Percentiles rank a stretch among this genome's conserved stretches.
Conservation (phyloP, 2,797 vertebrate species). For the Scomberomorus guttatus region DNA sequence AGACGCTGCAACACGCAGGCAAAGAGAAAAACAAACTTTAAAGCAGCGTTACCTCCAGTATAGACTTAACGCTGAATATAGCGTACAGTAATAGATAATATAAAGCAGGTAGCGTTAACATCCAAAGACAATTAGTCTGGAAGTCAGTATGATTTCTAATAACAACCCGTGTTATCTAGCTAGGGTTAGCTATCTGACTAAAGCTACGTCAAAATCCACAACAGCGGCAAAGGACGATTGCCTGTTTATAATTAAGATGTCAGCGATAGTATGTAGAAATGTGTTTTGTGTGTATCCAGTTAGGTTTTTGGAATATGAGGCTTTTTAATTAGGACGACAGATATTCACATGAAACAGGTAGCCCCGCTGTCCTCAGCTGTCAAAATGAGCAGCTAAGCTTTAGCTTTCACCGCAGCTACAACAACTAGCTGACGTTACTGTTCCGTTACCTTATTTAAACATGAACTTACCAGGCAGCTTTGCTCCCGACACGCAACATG, state of each 20-base stretch:
- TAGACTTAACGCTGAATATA: too few relatives aligned
- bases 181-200: neutral
- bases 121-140: too few relatives aligned
- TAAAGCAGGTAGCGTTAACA: too few relatives aligned
- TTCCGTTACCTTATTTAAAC: slow-evolving; percentile 3
- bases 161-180: neutral
- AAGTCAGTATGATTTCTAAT: neutral
- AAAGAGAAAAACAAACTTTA: neutral
- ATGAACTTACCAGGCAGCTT: slow-evolving; percentile 82
- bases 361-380: slow-evolving; percentile 56
- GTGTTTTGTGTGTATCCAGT: neutral
- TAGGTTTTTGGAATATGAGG: neutral
- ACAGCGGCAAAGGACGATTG: neutral
- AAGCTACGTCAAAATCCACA: neutral
- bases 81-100: neutral
- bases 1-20: neutral
- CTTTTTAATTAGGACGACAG: neutral
- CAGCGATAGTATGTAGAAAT: neutral
- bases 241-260: neutral
- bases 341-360: neutral
- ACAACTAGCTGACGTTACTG: slow-evolving; percentile 9
- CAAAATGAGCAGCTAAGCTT: slow-evolving; percentile 34
- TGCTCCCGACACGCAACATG: slow-evolving; percentile 86
- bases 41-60: neutral
- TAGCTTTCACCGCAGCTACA: slow-evolving; percentile 17